Percentiles rank a stretch among this genome's conserved stretches.
Evolutionary conservation across 2,113 vertebrate genomes (phyloP).

Genomic region (Colius striatus): DNA sequence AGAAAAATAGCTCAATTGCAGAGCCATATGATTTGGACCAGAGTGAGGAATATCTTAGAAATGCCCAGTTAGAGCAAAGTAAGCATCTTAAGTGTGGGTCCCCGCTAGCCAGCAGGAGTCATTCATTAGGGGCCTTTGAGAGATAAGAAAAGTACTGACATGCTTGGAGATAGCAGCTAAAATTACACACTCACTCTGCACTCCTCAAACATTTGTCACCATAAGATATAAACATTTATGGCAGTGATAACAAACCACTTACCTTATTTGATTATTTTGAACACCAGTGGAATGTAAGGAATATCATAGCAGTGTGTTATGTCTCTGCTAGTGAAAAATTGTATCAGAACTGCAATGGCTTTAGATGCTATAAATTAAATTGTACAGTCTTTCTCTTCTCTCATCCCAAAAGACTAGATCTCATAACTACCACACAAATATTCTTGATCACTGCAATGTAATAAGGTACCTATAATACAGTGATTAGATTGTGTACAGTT

Average conservation of each 20-base stretch:
- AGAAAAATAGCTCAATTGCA: neutral
- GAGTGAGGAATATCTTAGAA: neutral
- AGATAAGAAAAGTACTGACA: conserved; percentile 56
- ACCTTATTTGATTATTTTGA: conserved; percentile 55
- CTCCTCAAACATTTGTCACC: conserved; percentile 60
- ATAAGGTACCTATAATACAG: neutral
- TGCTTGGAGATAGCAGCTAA: conserved; percentile 39
- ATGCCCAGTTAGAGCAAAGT: neutral
- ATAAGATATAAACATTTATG: conserved; percentile 66
- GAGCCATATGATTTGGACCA: neutral
- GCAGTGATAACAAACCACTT: conserved; percentile 62
- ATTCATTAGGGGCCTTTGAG: neutral
- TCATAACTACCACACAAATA: neutral
- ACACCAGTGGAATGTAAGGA: conserved; percentile 39
- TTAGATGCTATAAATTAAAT: conserved; percentile 56
- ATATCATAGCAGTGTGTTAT: conserved; percentile 10
- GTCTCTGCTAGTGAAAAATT: conserved; percentile 44
- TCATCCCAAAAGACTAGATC: neutral
- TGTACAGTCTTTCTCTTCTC: neutral
- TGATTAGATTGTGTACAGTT: neutral
- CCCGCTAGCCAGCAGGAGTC: neutral
- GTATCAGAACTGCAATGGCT: neutral
- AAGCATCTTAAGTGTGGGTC: neutral
- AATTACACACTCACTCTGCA: conserved; percentile 46
- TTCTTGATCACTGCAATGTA: neutral